These are phyloP conservation scores for Acrocephalus scirpaceus DNA, from an alignment of 2,797 vertebrate genomes.

Conservation along the genomic window DNA sequence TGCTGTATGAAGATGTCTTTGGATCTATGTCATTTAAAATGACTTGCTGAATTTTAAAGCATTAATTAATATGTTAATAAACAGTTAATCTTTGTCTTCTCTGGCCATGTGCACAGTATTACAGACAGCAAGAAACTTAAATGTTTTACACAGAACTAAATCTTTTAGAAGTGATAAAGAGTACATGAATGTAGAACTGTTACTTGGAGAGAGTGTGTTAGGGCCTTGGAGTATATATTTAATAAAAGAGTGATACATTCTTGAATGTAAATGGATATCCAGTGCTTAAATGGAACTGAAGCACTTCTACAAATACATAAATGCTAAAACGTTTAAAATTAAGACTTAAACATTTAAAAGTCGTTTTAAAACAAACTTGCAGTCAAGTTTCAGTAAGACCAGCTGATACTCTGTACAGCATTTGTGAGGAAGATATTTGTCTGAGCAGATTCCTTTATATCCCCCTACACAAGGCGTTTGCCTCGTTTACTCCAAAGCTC, in stretches of 20 bases:
- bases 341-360: neutral
- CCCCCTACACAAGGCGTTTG: neutral
- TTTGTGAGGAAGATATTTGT: neutral
- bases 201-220: neutral
- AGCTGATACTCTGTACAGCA: neutral
- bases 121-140: neutral
- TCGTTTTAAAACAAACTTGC: neutral
- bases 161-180: slow-evolving; percentile 25
- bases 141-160: slow-evolving; percentile 13
- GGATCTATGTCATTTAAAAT: slow-evolving; percentile 50
- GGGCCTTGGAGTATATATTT: neutral
- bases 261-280: neutral
- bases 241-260: neutral
- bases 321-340: neutral
- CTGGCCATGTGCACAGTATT: neutral
- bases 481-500: neutral
- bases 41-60: slow-evolving; percentile 67
- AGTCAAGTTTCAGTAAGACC: neutral
- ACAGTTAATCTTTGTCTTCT: slow-evolving; percentile 32
- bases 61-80: slow-evolving; percentile 72
- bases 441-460: neutral
- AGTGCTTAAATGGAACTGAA: neutral
- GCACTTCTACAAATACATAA: neutral
- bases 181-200: neutral
- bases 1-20: neutral